phyloP scores from a whole-genome alignment of 2,888 invertebrate species.

The Acrobasis consociella region DNA sequence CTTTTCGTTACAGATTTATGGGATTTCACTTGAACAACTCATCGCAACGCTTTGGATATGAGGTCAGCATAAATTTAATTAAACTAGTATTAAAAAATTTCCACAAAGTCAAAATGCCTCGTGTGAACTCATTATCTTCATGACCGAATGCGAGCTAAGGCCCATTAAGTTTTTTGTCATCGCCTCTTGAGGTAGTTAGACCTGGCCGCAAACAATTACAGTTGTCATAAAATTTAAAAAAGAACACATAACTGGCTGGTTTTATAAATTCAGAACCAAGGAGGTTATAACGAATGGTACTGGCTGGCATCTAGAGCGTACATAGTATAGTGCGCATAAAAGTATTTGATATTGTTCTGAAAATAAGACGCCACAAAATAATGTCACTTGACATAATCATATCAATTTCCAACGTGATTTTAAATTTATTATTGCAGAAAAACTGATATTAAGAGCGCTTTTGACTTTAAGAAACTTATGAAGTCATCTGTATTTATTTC shows the following conservation, averaged over 20 bases:
- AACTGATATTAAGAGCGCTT: no score
- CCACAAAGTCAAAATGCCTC: slow-evolving; percentile 21
- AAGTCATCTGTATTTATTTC: no score
- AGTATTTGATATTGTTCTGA: no score
- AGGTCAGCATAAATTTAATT: slow-evolving; percentile 17
- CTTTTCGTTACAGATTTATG: slow-evolving; percentile 42
- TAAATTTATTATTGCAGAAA: no score
- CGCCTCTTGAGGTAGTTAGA: slow-evolving; percentile 30
- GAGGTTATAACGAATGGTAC: no score
- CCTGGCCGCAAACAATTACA: slow-evolving; percentile 42
- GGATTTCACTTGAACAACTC: slow-evolving; percentile 25
- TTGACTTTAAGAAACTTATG: no score
- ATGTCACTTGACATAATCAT: no score
- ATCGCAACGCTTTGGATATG: slow-evolving; percentile 3
- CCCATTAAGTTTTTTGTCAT: slow-evolving; percentile 47
- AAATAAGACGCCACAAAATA: no score
- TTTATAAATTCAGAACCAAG: slow-evolving; percentile 25
- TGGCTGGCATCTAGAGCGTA: no score
- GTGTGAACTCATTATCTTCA: slow-evolving; percentile 32
- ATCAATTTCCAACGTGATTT: no score
- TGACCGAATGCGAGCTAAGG: slow-evolving; percentile 41
- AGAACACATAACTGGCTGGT: slow-evolving; percentile 38
- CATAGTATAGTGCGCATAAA: no score
- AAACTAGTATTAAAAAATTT: slow-evolving; percentile 14
- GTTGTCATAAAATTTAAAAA: slow-evolving; percentile 40